These are phyloP conservation scores for Orthochromis malagaraziensis DNA, from an alignment of 2,113 vertebrate species.

Conservation along the genomic window DNA sequence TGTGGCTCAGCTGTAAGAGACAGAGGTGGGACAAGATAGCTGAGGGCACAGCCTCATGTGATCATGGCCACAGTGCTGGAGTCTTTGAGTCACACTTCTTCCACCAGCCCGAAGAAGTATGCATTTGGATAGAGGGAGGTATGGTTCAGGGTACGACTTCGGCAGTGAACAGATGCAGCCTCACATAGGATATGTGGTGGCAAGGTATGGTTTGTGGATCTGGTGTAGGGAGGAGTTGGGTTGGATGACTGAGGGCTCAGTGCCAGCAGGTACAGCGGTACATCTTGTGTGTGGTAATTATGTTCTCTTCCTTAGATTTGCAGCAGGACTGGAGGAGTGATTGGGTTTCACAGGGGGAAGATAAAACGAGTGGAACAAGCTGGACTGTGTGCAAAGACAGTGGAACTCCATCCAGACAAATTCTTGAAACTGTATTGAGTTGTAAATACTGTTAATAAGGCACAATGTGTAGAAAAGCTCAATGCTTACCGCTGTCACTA, in stretches of 20 bases:
- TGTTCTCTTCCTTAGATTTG: too few relatives aligned
- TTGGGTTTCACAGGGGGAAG: too few relatives aligned
- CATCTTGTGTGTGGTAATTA: accelerated
- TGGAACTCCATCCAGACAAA: accelerated
- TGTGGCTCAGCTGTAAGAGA: accelerated
- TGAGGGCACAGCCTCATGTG: accelerated
- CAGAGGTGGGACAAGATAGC: accelerated
- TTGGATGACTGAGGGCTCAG: too few relatives aligned
- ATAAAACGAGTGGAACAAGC: too few relatives aligned
- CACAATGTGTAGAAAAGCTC: neutral
- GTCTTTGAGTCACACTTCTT: accelerated
- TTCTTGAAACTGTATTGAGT: accelerated
- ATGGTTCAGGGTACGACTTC: too few relatives aligned
- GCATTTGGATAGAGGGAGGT: too few relatives aligned
- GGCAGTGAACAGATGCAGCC: too few relatives aligned
- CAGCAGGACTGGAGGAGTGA: accelerated
- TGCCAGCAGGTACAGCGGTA: too few relatives aligned
- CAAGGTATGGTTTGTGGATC: too few relatives aligned
- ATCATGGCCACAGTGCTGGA: neutral
- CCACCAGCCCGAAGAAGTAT: accelerated
- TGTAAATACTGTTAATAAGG: neutral
- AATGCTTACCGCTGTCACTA: accelerated
- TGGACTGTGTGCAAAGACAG: accelerated
- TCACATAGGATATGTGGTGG: too few relatives aligned
- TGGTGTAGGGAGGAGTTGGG: accelerated